Percentiles rank a stretch among this genome's conserved stretches.
Evolutionary conservation across 2,888 invertebrate genomes (phyloP).

Genomic region (Phyllotreta striolata): DNA sequence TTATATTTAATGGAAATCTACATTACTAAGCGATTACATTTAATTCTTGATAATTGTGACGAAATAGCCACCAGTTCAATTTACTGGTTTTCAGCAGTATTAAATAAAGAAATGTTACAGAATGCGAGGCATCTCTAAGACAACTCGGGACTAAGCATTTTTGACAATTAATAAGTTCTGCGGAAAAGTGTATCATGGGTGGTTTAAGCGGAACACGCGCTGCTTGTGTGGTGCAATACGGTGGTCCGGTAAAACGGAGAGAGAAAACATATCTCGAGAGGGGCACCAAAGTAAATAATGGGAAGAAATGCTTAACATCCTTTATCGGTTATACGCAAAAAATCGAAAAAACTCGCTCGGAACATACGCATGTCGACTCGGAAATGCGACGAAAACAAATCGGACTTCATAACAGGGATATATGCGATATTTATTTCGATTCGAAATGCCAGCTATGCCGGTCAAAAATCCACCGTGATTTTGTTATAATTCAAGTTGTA

Average conservation of each 20-base stretch:
- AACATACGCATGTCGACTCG: conserved; percentile 10
- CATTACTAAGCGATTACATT: no score
- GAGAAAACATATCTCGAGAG: conserved; percentile 28
- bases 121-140: no score
- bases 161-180: conserved; percentile 39
- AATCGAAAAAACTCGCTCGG: conserved; percentile 27
- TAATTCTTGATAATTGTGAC: no score
- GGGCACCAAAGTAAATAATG: conserved; percentile 32
- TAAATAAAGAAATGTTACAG: no score
- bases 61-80: no score
- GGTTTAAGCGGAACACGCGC: conserved; percentile 31
- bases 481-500: no score
- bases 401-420: conserved; percentile 23
- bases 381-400: conserved; percentile 23
- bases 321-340: conserved; percentile 34
- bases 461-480: conserved; percentile 1
- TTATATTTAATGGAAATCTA: no score
- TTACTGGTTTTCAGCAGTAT: no score
- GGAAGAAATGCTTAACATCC: conserved; percentile 36
- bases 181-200: conserved; percentile 39
- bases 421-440: conserved; percentile 17
- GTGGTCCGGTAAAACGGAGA: conserved; percentile 32
- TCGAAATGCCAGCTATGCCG: conserved; percentile 10
- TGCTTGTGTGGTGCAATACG: conserved; percentile 35
- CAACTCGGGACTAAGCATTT: conserved; percentile 15